Conservation (phyloP, 2,888 invertebrate species). For the Apamea crenata region DNA sequence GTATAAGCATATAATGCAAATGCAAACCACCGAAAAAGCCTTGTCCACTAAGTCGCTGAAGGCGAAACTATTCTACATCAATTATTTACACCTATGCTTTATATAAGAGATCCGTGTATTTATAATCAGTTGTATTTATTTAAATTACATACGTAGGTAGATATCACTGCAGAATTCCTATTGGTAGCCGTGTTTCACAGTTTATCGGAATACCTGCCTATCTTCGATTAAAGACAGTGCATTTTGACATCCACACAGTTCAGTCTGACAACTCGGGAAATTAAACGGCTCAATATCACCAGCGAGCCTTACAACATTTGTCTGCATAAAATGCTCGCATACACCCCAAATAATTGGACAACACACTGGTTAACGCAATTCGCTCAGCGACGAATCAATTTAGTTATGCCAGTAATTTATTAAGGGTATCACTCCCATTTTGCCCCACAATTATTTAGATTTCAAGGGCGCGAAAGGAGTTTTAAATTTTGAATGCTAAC, state of each 20-base stretch:
- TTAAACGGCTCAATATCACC: neutral
- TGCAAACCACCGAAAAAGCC: slow-evolving; percentile 42
- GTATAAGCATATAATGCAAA: slow-evolving; percentile 12
- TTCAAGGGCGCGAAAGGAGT: neutral
- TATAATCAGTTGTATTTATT: neutral
- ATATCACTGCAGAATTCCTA: neutral
- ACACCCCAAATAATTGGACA: neutral
- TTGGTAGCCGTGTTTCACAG: neutral
- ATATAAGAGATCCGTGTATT: neutral
- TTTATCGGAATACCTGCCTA: neutral
- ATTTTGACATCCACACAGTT: slow-evolving; percentile 4
- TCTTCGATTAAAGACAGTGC: neutral
- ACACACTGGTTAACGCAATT: neutral
- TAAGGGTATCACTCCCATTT: neutral
- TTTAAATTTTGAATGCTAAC: neutral
- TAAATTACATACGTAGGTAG: neutral
- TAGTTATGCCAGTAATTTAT: neutral
- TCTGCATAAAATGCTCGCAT: neutral
- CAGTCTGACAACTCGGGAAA: neutral
- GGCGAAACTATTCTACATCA: slow-evolving; percentile 10
- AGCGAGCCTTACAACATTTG: neutral
- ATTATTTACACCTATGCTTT: neutral
- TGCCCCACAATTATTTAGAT: neutral
- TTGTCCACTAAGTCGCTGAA: neutral
- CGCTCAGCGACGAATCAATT: neutral